phyloP scores from a whole-genome alignment of 2,113 vertebrate genomes.

The Oxyura jamaicensis region DNA sequence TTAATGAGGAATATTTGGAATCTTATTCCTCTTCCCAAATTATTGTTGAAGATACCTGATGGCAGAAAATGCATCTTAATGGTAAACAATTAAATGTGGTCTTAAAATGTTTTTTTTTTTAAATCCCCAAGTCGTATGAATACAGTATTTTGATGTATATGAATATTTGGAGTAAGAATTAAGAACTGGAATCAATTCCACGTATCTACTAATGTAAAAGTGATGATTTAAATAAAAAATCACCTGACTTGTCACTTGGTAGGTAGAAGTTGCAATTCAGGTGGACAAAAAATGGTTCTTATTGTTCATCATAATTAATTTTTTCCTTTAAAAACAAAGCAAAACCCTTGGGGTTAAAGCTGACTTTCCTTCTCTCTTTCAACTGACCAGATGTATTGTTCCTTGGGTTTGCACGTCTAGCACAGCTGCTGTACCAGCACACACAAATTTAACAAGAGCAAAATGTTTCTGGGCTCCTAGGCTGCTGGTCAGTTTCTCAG shows the following conservation, averaged over 20 bases:
- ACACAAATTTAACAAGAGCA: not conserved
- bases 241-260: not conserved
- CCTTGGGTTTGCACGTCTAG: not conserved
- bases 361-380: not conserved
- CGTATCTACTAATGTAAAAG: not conserved
- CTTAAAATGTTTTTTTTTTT: not conserved
- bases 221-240: not conserved
- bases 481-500: not conserved
- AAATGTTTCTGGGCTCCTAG: not conserved
- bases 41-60: not conserved
- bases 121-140: not conserved
- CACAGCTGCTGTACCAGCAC: not conserved
- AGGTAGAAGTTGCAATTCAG: not conserved
- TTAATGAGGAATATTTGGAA: not conserved
- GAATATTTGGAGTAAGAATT: not conserved
- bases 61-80: not conserved
- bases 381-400: not conserved
- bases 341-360: not conserved
- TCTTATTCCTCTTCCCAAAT: not conserved
- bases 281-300: not conserved
- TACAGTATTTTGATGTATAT: not conserved
- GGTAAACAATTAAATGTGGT: not conserved
- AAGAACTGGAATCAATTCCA: not conserved
- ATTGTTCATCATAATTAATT: not conserved
- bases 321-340: not conserved